Evolutionary conservation across 2,888 invertebrate species (phyloP).

Genomic region (Axea sp.): DNA sequence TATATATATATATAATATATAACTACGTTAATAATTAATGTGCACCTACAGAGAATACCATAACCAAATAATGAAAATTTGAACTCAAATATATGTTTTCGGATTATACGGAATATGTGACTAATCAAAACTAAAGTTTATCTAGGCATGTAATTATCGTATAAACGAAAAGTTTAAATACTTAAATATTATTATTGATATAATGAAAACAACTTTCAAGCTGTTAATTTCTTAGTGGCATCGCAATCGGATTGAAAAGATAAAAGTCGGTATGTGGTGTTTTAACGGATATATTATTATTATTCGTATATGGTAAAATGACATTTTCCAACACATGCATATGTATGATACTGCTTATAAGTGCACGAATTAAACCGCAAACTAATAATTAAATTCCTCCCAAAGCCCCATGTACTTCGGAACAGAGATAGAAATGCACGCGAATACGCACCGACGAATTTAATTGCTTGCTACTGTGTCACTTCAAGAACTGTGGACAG

Average conservation of each 20-base stretch:
- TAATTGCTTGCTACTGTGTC: slow-evolving; percentile 49
- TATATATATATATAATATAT: too few species aligned
- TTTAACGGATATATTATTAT: slow-evolving; percentile 56
- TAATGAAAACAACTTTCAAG: slow-evolving; percentile 29
- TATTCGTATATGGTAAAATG: slow-evolving; percentile 67
- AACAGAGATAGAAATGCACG: slow-evolving; percentile 34
- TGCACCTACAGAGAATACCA: slow-evolving; percentile 5
- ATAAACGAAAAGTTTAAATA: slow-evolving; percentile 1
- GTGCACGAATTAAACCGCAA: slow-evolving; percentile 68
- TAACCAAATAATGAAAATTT: slow-evolving; percentile 6
- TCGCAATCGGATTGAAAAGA: slow-evolving; percentile 26
- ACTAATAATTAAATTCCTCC: slow-evolving; percentile 74
- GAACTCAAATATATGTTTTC: neutral
- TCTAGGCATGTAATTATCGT: slow-evolving; percentile 27
- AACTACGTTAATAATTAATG: slow-evolving; percentile 44
- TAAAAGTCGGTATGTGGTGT: slow-evolving; percentile 37
- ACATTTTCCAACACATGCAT: slow-evolving; percentile 68
- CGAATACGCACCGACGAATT: slow-evolving; percentile 51
- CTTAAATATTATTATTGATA: slow-evolving; percentile 32
- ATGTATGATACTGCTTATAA: slow-evolving; percentile 67
- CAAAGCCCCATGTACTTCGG: slow-evolving; percentile 34
- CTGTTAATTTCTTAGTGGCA: slow-evolving; percentile 27
- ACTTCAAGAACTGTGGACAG: slow-evolving; percentile 41
- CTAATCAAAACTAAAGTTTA: slow-evolving; percentile 41
- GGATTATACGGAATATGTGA: slow-evolving; percentile 15